Base-by-base conservation (phyloP, 2,888 invertebrate genomes). In the Thereva nobilitata region DNA sequence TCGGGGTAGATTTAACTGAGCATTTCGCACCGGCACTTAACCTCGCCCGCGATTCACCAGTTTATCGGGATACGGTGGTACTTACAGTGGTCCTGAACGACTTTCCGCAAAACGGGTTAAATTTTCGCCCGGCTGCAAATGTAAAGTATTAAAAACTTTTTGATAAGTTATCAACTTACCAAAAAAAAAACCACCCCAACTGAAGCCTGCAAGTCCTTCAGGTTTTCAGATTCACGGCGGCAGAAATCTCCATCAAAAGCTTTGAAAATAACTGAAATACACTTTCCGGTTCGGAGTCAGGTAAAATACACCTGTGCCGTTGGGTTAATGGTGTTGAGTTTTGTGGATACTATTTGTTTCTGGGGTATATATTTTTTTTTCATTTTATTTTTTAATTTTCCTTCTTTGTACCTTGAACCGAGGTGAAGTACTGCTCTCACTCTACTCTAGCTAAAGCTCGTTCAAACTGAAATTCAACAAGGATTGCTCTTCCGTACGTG, bases 141-240 rank as follows among this genome's bases (percentile, higher is more conserved):
- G 45, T 57, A 57, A 57, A 44, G 10, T 40, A 49, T 49, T 61
- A 47, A 61, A 53, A 23, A 23, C 23, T 41, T 64, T 53, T 64
- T 64, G 64, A 64, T 42, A 64, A 64, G 53, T 64, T 53, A 35
- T 44, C 49, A 52, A 64, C 52, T 64, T 42, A 42, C 35, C 42
- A 23, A 23, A 23, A 23, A 23, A 23, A 23, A 23, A 23, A 23
- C 1, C 23, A 1, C 23, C 23, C 23, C 23, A 23, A 23, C 23
- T 23, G 23, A 23, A 23, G 23, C 23, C 23, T 23, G 23, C 23
- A 23, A 23, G 23, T 23, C 23, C 23, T 23, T 23, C 23, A 23
- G 23, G 23, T 23, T 23, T 23, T 23, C 23, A 23, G 2, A 23
- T 23, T 23, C 23, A 23, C 23, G 23, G 23, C 23, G 23, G 23